Evolutionary conservation across 2,113 vertebrate genomes (phyloP).

Genomic region (Nyctibius bracteatus): DNA sequence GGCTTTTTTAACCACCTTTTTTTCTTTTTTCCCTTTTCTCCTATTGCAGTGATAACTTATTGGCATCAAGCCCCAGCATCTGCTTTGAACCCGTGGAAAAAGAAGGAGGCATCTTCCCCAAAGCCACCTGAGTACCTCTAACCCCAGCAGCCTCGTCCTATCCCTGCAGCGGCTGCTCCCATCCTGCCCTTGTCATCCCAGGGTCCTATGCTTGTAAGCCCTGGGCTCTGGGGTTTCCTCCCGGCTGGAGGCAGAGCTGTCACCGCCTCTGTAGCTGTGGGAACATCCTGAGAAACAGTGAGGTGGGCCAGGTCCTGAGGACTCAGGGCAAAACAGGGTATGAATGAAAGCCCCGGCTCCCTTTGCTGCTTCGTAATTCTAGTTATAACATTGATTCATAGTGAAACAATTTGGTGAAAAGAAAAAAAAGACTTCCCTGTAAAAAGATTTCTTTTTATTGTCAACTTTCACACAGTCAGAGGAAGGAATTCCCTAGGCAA

Average conservation of each 20-base stretch:
- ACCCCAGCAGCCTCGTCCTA: background rate
- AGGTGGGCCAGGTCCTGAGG: background rate
- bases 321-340: background rate
- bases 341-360: background rate
- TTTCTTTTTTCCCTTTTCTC: too few species aligned
- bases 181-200: background rate
- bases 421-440: background rate
- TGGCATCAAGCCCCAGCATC: background rate
- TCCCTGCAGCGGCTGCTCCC: background rate
- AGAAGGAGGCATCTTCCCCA: background rate
- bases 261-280: background rate
- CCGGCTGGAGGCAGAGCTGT: background rate
- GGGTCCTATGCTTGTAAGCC: background rate
- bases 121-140: background rate
- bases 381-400: background rate
- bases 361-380: background rate
- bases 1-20: background rate
- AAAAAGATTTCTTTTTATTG: background rate
- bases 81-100: background rate
- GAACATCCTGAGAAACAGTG: background rate
- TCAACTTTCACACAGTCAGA: constrained; percentile 3
- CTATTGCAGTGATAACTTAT: background rate
- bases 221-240: background rate
- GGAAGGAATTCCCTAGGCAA: background rate
- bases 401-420: background rate